Evolutionary conservation across 2,888 invertebrate species (phyloP).

Genomic region (Merodon equestris): DNA sequence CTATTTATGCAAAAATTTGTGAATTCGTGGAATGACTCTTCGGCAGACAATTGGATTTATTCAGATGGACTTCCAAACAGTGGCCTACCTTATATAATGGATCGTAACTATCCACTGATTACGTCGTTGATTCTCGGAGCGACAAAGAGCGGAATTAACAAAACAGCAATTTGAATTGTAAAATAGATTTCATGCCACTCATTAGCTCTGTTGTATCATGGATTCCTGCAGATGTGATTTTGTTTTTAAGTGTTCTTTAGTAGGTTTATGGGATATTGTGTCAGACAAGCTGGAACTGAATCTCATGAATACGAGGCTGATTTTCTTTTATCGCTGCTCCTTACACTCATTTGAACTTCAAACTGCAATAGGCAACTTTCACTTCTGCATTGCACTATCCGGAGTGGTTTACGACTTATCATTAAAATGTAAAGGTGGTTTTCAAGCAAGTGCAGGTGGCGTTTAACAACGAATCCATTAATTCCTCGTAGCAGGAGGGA

Average conservation of each 20-base stretch:
- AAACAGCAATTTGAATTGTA: slow-evolving; percentile 43
- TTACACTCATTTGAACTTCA: no score
- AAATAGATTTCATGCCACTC: slow-evolving; percentile 25
- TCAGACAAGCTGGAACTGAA: slow-evolving; percentile 21
- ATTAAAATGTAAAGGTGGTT: no score
- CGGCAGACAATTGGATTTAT: slow-evolving; percentile 26
- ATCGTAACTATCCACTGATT: background rate
- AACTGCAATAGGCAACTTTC: no score
- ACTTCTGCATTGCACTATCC: no score
- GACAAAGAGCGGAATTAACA: background rate
- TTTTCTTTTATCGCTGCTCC: no score
- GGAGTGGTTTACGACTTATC: no score
- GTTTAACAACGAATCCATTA: no score
- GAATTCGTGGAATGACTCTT: slow-evolving; percentile 15
- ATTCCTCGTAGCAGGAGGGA: no score
- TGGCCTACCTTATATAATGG: slow-evolving; percentile 19
- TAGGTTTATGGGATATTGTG: slow-evolving; percentile 52
- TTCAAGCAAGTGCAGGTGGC: no score
- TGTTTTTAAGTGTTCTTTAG: slow-evolving; percentile 24
- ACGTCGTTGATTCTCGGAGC: background rate
- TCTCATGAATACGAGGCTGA: no score
- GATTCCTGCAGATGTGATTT: no score
- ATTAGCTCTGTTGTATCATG: slow-evolving; percentile 22
- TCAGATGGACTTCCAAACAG: slow-evolving; percentile 7
- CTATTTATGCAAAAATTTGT: slow-evolving; percentile 15